Base-by-base conservation (phyloP, 1,140 invertebrate species). In the Aphaenogaster ashmeadi region DNA sequence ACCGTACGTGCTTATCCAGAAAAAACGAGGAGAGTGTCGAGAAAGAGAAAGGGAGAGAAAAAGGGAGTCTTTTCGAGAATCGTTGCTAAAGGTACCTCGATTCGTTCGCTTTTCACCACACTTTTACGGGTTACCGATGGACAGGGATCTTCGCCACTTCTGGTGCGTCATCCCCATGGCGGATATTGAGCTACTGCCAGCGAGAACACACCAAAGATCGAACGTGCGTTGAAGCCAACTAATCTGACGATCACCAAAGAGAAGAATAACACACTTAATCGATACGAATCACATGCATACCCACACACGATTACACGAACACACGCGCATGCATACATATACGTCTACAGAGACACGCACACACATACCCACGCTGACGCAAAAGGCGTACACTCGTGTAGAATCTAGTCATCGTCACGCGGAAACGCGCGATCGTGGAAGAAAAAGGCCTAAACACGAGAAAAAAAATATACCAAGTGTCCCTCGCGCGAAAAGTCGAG, bases 131-230 rank as follows among this genome's bases (percentile, higher is more conserved):
- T 78, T 78, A 50, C 8, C 54, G 83, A 72, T 74, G 84, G 75
- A 90, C 77, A 54, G n/a, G 44, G 72, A 27, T 69, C 38, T 50
- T 75, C 36, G 69, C 47, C 27, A 56, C 52, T 84, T 47, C 54
- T 50, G 62, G 71, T 67, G 64, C 71, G 84, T 87, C 85, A 84
- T 89, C 75, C 78, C 71, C 56, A 79, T n/a, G 75, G 83, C 52
- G 83, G 77, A 54, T 54, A 72, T 64, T 78, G 71, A 89, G 88
- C 79, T 90, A 90, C 89, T 90, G 89, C 89, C 89, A 90, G 60
- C 72, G 74, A 80, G 67, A 86, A 90, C 56, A 69, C 60, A 58
- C 72, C 72, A 85, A 69, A 58, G 41, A 69, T 88, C 56, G 60
- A 62, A 78, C 21, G 44, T 71, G 74, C 86, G 69, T 72, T 72